These are phyloP conservation scores for Lasiommata megera DNA, from an alignment of 2,888 invertebrate species.

Conservation along the genomic window DNA sequence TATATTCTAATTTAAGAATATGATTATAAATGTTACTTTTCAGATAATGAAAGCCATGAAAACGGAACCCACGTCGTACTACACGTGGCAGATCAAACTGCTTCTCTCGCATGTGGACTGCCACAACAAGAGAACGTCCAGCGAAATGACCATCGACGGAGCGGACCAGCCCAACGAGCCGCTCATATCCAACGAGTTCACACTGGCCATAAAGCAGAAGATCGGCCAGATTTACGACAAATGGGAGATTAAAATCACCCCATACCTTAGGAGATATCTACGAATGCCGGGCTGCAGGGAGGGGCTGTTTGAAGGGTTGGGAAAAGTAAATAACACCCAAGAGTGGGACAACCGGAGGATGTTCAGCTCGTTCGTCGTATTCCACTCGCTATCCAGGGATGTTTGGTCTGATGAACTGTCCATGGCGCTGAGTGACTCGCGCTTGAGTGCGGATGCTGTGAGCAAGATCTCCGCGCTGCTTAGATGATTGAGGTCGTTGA, in stretches of 20 bases:
- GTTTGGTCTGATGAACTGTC: constrained; percentile 51
- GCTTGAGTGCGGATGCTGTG: constrained; percentile 45
- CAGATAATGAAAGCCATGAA: constrained; percentile 81
- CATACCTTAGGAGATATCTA: constrained; percentile 74
- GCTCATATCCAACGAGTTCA: constrained; percentile 82
- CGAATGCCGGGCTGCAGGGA: constrained; percentile 52
- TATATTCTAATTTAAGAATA: no score
- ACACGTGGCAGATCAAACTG: constrained; percentile 89
- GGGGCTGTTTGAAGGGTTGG: not conserved
- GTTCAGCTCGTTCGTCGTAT: constrained; percentile 79
- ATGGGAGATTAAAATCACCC: constrained; percentile 75
- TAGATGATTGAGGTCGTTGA: constrained; percentile 50
- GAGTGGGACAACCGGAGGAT: constrained; percentile 60
- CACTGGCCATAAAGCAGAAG: constrained; percentile 83
- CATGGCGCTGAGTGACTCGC: constrained; percentile 41
- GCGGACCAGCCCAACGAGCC: constrained; percentile 55
- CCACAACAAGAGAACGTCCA: constrained; percentile 45
- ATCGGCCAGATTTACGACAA: constrained; percentile 74
- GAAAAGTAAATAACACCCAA: no score
- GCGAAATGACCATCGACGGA: constrained; percentile 59
- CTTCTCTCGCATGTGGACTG: constrained; percentile 80
- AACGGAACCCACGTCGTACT: constrained; percentile 75
- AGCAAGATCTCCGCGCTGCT: constrained; percentile 46
- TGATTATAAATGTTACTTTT: no score
- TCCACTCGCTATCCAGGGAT: constrained; percentile 79